These are phyloP conservation scores for Thysanoteuthis rhombus DNA, from an alignment of 2,888 invertebrate genomes.

Conservation along the genomic window DNA sequence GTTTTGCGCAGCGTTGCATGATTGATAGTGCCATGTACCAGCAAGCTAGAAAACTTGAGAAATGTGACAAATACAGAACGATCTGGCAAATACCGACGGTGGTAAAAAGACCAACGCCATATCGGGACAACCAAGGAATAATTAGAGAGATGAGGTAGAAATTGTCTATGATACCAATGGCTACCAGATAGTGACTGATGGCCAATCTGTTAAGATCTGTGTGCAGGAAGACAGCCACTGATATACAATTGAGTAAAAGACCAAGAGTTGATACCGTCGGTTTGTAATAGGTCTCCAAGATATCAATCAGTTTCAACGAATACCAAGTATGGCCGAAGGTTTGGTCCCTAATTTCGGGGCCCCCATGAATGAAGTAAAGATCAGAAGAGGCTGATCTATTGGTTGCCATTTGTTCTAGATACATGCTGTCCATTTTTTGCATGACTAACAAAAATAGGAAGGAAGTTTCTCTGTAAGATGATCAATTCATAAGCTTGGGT, in stretches of 20 bases:
- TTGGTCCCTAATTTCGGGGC: not conserved
- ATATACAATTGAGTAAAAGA: conserved; percentile 26
- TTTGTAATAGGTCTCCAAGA: conserved; percentile 15
- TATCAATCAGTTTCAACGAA: not conserved
- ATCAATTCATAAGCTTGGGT: not conserved
- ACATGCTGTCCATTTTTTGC: not conserved
- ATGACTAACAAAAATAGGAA: not conserved
- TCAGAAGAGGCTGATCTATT: not conserved
- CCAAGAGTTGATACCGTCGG: conserved; percentile 13
- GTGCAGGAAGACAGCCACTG: not conserved
- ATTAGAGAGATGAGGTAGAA: conserved; percentile 20
- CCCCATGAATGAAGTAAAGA: not conserved
- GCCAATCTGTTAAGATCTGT: conserved; percentile 15
- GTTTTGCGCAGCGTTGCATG: not conserved
- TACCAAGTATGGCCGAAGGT: not conserved
- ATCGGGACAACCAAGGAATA: conserved; percentile 15
- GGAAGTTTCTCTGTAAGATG: not conserved
- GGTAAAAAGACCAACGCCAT: conserved; percentile 15
- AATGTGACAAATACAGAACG: conserved; percentile 14
- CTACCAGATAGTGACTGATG: conserved; percentile 1
- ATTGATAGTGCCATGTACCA: conserved; percentile 22
- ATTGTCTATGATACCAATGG: conserved; percentile 23
- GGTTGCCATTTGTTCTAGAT: not conserved
- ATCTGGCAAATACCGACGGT: conserved; percentile 24
- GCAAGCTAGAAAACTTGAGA: not conserved